These are phyloP conservation scores for Sesamia nonagrioides DNA, from an alignment of 1,140 invertebrate species.

Conservation along the genomic window DNA sequence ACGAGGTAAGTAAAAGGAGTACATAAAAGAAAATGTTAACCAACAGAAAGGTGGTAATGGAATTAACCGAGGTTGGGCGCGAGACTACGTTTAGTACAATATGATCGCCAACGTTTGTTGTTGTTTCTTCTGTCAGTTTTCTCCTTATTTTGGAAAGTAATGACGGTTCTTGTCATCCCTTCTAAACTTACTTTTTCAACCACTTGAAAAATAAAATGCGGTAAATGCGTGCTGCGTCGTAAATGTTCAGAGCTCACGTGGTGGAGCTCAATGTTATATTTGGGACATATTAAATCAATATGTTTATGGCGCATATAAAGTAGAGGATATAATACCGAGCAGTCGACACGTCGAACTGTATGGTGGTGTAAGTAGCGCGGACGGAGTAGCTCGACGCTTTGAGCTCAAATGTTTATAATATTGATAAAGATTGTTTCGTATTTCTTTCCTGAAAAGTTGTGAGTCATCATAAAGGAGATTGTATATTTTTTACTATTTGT, in stretches of 20 bases:
- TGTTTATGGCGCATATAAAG: conserved; percentile 34
- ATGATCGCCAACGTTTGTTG: conserved; percentile 24
- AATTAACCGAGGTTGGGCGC: conserved; percentile 40
- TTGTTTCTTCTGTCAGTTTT: background rate
- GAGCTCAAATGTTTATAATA: conserved; percentile 32
- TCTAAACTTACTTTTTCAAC: background rate
- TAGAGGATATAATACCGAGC: conserved; percentile 19
- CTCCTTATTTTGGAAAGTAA: background rate
- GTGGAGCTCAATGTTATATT: conserved; percentile 21
- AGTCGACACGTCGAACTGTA: conserved; percentile 37
- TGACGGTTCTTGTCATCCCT: conserved; percentile 6
- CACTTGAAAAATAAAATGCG: conserved; percentile 1
- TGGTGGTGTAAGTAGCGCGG: conserved; percentile 36
- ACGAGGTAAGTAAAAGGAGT: conserved; percentile 11
- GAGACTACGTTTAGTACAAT: conserved; percentile 30
- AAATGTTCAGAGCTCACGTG: conserved; percentile 14
- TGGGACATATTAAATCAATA: conserved; percentile 34
- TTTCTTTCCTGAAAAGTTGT: background rate
- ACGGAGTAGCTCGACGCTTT: conserved; percentile 9
- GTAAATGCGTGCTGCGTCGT: background rate
- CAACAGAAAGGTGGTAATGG: conserved; percentile 48
- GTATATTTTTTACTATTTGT: too few relatives aligned
- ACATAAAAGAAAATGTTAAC: conserved; percentile 51
- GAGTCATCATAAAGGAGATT: background rate
- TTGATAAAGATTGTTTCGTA: conserved; percentile 19